phyloP scores from a whole-genome alignment of 2,113 vertebrate genomes.

The Seriola rivoliana region DNA sequence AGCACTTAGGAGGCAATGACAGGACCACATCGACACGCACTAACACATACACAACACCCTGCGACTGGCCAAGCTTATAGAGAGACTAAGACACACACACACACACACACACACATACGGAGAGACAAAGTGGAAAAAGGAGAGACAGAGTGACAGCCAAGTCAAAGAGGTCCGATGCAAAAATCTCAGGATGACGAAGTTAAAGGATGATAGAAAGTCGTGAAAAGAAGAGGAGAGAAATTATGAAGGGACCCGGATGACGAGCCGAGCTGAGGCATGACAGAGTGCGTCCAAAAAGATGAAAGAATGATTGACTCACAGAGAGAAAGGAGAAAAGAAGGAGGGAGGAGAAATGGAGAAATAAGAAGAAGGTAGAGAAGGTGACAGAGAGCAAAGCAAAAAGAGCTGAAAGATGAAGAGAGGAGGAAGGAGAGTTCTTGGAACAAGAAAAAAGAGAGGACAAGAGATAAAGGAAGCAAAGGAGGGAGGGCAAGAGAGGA shows the following conservation, averaged over 20 bases:
- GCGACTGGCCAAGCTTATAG: slow-evolving; percentile 55
- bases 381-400: slow-evolving; percentile 16
- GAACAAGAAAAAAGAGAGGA: slow-evolving; percentile 16
- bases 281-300: slow-evolving; percentile 59
- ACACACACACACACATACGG: slow-evolving; percentile 15
- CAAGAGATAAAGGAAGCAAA: slow-evolving; percentile 44
- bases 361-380: slow-evolving; percentile 19
- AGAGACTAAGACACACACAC: slow-evolving; percentile 39
- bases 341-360: slow-evolving; percentile 33
- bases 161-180: slow-evolving; percentile 33
- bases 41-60: slow-evolving; percentile 74
- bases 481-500: slow-evolving; percentile 42
- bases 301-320: slow-evolving; percentile 49
- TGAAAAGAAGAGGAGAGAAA: slow-evolving; percentile 51
- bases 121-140: slow-evolving; percentile 32
- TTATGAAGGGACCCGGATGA: slow-evolving; percentile 56
- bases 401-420: slow-evolving; percentile 1
- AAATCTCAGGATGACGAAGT: slow-evolving; percentile 56
- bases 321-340: slow-evolving; percentile 32
- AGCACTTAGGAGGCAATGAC: slow-evolving; percentile 87
- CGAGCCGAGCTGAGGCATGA: slow-evolving; percentile 56
- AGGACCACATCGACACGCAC: slow-evolving; percentile 77
- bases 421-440: slow-evolving; percentile 8
- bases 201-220: slow-evolving; percentile 58
- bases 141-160: slow-evolving; percentile 48